phyloP scores from a whole-genome alignment of 2,888 invertebrate species.

The Diloba caeruleocephala region DNA sequence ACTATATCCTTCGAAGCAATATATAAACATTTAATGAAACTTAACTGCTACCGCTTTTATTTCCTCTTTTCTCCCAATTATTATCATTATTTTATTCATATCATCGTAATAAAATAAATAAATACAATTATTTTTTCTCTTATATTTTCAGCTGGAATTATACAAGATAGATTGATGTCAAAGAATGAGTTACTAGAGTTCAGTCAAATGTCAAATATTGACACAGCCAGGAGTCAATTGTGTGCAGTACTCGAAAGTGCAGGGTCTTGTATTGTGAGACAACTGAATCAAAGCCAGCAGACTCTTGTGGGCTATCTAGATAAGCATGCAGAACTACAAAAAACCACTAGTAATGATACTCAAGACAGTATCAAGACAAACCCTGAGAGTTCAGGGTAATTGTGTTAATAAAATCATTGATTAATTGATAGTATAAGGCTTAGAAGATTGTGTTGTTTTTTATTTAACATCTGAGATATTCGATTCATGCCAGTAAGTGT shows the following conservation, averaged over 20 bases:
- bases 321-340: conserved; percentile 84
- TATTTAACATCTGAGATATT: conserved; percentile 1
- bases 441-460: conserved; percentile 44
- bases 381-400: conserved; percentile 49
- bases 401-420: conserved; percentile 16
- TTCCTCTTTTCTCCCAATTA: too few species aligned
- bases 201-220: conserved; percentile 91
- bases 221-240: conserved; percentile 91
- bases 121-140: not conserved
- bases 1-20: too few species aligned
- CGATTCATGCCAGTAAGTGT: too few species aligned
- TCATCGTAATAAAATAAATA: not conserved
- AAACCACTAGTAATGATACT: conserved; percentile 44
- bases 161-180: conserved; percentile 91
- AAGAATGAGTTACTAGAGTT: conserved; percentile 91
- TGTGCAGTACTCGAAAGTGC: conserved; percentile 92
- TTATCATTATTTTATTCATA: too few species aligned
- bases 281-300: conserved; percentile 92
- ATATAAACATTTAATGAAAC: too few species aligned
- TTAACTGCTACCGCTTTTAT: too few species aligned
- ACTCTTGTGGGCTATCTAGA: conserved; percentile 91
- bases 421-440: conserved; percentile 47
- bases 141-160: conserved; percentile 90
- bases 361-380: conserved; percentile 39
- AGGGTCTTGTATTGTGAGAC: conserved; percentile 90